Evolutionary conservation across 2,113 vertebrate genomes (phyloP), one percentile per base, ranked within the genome.

Genomic region (Myrmecophaga tridactyla): DNA sequence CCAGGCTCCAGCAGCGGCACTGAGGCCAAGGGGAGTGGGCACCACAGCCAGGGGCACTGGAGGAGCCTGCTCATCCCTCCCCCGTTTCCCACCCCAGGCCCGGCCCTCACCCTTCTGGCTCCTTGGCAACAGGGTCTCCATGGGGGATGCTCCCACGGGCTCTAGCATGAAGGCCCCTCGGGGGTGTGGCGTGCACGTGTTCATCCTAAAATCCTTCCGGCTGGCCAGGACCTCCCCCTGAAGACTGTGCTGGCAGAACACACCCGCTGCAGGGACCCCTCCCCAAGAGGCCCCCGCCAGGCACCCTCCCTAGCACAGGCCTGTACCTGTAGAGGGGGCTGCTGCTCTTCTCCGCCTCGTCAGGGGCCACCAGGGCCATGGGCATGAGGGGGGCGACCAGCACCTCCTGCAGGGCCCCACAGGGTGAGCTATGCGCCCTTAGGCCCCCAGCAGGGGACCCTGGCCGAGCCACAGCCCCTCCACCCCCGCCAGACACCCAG

Each of bases 171-270:
- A 99, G 63, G 98, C 87, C 0, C 99, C 99, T 0, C 75, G 82
- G 46, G 89, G 39, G 34, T 99, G 98, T 0, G 99, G 98, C 4
- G 97, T 97, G 96, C 97, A 99, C 0, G 98, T 97, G 94, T 99
- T 99, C 94, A 99, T 99, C 72, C 99, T 97, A 90, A 99, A 99
- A 96, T 99, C 99, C 97, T 98, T 99, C 92, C 98, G 98, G 98
- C 99, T 99, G 78, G 98, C 99, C 36, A 99, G 92, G 13, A 99
- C 27, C 96, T 99, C 99, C 1, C 99, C 99, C 39, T 98, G 98
- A 31, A 95, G 46, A 98, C 99, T 99, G 97, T 41, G 36, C 20
- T 6, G 13, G 72, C 86, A 69, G 7, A 53, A 82, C 34, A 56
- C 0, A 0, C 53, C 51, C 4, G 12, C 31, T 80, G 6, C 4